Percentiles rank a stretch among this genome's conserved stretches.
Conservation (phyloP, 2,113 vertebrate species). For the Saguinus imperator region DNA sequence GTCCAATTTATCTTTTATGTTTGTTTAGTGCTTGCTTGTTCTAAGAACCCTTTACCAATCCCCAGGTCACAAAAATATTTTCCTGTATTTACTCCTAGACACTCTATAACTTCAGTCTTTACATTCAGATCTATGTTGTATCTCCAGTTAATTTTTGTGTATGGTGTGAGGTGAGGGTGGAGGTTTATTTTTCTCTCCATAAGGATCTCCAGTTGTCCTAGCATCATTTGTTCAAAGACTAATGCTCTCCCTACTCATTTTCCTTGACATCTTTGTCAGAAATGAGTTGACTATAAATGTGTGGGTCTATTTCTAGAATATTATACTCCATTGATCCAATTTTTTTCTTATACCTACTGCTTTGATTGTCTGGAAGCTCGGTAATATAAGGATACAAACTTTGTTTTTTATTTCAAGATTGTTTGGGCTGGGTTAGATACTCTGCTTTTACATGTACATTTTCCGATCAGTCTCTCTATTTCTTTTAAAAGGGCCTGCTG, state of each 20-base stretch:
- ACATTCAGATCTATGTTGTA: background rate
- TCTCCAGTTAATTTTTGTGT: background rate
- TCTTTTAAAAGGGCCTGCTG: background rate
- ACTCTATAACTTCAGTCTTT: background rate
- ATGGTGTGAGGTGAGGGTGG: slow-evolving; percentile 21
- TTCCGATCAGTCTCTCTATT: background rate
- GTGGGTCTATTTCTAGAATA: slow-evolving; percentile 11
- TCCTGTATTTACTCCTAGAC: background rate
- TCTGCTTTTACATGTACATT: background rate
- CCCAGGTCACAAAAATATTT: background rate
- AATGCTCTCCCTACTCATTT: slow-evolving; percentile 25
- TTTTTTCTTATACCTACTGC: background rate
- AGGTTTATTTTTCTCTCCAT: background rate
- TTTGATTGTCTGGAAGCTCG: slow-evolving; percentile 30
- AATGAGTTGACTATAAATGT: slow-evolving; percentile 20
- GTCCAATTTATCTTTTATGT: background rate
- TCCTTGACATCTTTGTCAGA: slow-evolving; percentile 33
- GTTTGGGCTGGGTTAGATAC: background rate
- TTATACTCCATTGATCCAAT: background rate
- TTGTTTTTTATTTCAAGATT: background rate
- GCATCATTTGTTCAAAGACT: background rate
- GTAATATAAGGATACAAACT: background rate
- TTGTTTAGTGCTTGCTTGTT: background rate
- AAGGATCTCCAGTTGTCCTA: background rate
- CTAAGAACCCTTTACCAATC: background rate